A percentile compares a stretch with the other conserved stretches of the same genome.
Evolutionary conservation across 2,797 vertebrate genomes (phyloP).

Genomic region (Echiichthys vipera): DNA sequence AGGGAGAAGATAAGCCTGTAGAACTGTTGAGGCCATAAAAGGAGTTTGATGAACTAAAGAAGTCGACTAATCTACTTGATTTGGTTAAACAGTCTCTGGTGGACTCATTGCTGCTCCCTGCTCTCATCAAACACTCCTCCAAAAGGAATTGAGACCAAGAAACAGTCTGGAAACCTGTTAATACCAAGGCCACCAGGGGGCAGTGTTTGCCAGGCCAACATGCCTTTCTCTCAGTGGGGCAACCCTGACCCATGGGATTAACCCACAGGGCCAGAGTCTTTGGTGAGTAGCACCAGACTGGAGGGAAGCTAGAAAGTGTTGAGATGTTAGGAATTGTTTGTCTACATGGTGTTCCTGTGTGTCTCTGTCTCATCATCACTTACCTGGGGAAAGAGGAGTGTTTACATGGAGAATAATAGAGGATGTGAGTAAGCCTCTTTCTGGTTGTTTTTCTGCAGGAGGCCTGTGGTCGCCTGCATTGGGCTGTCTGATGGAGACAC

Average conservation of each 20-base stretch:
- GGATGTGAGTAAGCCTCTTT: neutral
- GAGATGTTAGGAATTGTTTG: conserved; percentile 24
- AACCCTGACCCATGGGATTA: conserved; percentile 74
- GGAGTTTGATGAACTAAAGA: conserved; percentile 76
- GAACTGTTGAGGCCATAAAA: conserved; percentile 70
- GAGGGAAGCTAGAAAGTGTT: conserved; percentile 30
- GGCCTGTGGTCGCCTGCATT: conserved; percentile 92
- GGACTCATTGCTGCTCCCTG: conserved; percentile 56
- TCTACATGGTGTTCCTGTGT: neutral
- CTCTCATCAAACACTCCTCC: conserved; percentile 57
- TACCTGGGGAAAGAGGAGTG: conserved; percentile 5
- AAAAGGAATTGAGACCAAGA: conserved; percentile 39
- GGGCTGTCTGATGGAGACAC: conserved; percentile 93
- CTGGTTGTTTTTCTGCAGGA: conserved; percentile 79
- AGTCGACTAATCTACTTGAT: conserved; percentile 78
- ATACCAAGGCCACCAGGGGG: conserved; percentile 86
- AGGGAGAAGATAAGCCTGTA: conserved; percentile 69
- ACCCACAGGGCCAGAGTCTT: conserved; percentile 51
- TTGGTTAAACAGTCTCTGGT: conserved; percentile 71
- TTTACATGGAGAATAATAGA: neutral
- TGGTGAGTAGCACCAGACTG: conserved; percentile 28
- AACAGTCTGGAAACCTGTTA: conserved; percentile 61
- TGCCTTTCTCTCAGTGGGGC: conserved; percentile 67
- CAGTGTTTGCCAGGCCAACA: conserved; percentile 87
- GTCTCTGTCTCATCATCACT: conserved; percentile 7